phyloP scores from a whole-genome alignment of 2,888 invertebrate genomes.

The Tachystola acroxantha region DNA sequence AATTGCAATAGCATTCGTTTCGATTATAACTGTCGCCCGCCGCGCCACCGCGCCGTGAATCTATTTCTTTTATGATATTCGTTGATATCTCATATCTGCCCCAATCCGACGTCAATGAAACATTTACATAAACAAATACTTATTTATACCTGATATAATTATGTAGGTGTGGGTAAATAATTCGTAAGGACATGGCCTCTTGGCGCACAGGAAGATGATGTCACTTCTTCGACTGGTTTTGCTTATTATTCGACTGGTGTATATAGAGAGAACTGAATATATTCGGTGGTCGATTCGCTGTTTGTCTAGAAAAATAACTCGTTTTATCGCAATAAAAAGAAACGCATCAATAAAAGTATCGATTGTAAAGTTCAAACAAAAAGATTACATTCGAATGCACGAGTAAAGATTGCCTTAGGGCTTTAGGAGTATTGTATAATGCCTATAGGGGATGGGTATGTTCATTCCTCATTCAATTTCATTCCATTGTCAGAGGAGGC shows the following conservation, averaged over 20 bases:
- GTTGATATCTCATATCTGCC: no score
- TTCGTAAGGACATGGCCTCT: conserved; percentile 54
- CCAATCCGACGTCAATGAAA: no score
- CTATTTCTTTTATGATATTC: no score
- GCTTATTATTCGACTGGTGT: conserved; percentile 65
- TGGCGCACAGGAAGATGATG: conserved; percentile 70
- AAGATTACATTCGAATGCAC: not conserved
- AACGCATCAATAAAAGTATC: not conserved
- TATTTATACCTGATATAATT: no score
- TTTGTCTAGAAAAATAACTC: conserved; percentile 21
- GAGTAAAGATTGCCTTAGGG: conserved; percentile 14
- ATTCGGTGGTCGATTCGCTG: conserved; percentile 37
- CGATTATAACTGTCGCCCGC: no score
- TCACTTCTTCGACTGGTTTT: conserved; percentile 69
- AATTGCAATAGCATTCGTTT: no score
- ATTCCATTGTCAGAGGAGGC: conserved; percentile 28
- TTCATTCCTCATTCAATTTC: conserved; percentile 35
- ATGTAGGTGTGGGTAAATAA: conserved; percentile 14
- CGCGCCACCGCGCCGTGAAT: no score
- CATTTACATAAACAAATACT: no score
- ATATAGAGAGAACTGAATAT: conserved; percentile 46
- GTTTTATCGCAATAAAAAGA: conserved; percentile 5
- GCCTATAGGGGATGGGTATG: conserved; percentile 13
- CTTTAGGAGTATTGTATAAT: conserved; percentile 6
- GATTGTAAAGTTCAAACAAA: no score